phyloP scores from a whole-genome alignment of 2,113 vertebrate genomes.

The Oriolus oriolus region DNA sequence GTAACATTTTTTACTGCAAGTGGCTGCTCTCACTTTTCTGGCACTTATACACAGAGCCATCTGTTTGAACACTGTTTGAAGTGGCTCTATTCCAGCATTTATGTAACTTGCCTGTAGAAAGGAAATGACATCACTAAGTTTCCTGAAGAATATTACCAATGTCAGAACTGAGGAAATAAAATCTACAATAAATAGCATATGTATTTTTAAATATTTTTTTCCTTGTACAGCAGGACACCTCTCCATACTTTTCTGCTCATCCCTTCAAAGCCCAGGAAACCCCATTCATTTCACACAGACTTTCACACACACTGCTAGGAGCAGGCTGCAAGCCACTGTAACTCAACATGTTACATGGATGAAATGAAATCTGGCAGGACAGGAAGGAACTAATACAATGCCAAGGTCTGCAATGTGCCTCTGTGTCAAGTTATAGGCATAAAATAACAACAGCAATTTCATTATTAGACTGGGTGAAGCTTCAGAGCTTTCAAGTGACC shows the following conservation, averaged over 20 bases:
- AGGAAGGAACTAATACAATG: background rate
- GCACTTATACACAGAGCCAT: slow-evolving; percentile 72
- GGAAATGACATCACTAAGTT: slow-evolving; percentile 76
- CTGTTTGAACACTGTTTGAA: slow-evolving; percentile 74
- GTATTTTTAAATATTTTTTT: background rate
- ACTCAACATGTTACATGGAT: background rate
- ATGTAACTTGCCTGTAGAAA: slow-evolving; percentile 72
- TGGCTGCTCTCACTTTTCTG: slow-evolving; percentile 76
- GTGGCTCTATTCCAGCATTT: slow-evolving; percentile 71
- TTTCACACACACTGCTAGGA: background rate
- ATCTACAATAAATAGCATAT: slow-evolving; percentile 43
- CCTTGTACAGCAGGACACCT: background rate
- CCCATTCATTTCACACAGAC: background rate
- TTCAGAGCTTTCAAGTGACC: background rate
- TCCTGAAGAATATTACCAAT: slow-evolving; percentile 69
- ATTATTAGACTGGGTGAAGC: background rate
- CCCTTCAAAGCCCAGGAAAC: background rate
- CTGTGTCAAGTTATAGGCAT: background rate
- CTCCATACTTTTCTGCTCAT: background rate
- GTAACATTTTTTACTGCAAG: slow-evolving; percentile 68
- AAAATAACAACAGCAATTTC: background rate
- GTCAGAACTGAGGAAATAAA: slow-evolving; percentile 57
- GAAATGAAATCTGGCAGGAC: background rate
- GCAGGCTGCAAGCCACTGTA: background rate
- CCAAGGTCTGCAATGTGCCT: background rate